Evolutionary conservation across 2,797 vertebrate species (phyloP).

Genomic region (Yasuhikotakia modesta): DNA sequence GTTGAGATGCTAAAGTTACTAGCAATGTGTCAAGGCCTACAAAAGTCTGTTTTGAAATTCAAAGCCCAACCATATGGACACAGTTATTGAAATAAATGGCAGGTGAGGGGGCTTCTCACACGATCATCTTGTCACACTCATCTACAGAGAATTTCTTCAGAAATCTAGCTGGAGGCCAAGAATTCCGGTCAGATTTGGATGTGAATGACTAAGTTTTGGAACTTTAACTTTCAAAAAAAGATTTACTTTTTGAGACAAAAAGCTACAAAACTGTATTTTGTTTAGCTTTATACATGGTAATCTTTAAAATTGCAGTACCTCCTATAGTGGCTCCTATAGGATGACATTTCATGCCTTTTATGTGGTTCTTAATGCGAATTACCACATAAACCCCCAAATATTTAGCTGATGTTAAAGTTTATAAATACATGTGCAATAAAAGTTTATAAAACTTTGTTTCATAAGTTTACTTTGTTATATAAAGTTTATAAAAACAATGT

Average conservation of each 20-base stretch:
- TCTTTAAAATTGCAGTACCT: conserved; percentile 11
- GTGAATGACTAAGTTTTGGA: neutral
- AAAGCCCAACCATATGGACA: conserved; percentile 72
- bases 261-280: conserved; percentile 10
- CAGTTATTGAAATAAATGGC: conserved; percentile 67
- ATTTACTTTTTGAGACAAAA: neutral
- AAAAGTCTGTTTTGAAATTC: conserved; percentile 70
- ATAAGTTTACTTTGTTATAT: too few species aligned
- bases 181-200: conserved; percentile 65
- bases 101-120: conserved; percentile 61
- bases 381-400: neutral
- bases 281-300: conserved; percentile 61
- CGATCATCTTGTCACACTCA: conserved; percentile 61
- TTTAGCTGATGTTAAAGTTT: neutral
- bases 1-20: conserved; percentile 69
- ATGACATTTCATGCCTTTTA: conserved; percentile 13
- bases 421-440: neutral
- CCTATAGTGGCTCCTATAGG: neutral
- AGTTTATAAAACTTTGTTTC: too few species aligned
- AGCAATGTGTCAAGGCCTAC: conserved; percentile 61
- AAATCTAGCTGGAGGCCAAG: conserved; percentile 62
- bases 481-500: too few species aligned
- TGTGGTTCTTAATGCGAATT: neutral
- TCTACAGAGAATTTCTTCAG: conserved; percentile 62
- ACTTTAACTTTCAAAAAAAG: conserved; percentile 8